phyloP scores from a whole-genome alignment of 2,797 vertebrate species.

The Ispidina lecontei region DNA sequence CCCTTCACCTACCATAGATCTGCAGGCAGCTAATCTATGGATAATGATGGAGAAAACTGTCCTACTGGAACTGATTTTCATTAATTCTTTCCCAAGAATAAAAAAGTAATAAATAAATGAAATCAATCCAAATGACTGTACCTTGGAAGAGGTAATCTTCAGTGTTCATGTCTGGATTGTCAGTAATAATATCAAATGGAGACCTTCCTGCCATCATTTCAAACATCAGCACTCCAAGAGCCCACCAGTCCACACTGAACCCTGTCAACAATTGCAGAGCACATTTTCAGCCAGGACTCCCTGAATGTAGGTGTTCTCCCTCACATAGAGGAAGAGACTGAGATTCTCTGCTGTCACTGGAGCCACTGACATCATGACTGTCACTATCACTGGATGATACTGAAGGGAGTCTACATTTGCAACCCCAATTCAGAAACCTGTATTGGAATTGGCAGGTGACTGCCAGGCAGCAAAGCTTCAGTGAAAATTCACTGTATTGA shows the following conservation, averaged over 20 bases:
- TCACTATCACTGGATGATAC: not conserved
- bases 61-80: not conserved
- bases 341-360: not conserved
- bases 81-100: not conserved
- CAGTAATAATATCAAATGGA: constrained; percentile 97
- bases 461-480: not conserved
- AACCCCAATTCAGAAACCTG: no score
- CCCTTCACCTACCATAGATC: not conserved
- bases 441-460: not conserved
- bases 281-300: not conserved
- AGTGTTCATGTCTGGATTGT: constrained; percentile 99
- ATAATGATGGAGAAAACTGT: not conserved
- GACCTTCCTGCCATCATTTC: constrained; percentile 99
- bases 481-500: not conserved
- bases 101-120: no score
- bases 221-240: constrained; percentile 96
- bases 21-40: not conserved
- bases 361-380: not conserved
- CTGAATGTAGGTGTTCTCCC: not conserved
- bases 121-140: constrained; percentile 17
- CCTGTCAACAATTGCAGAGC: constrained; percentile 71
- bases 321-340: not conserved
- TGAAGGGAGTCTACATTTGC: no score
- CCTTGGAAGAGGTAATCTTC: constrained; percentile 99
- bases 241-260: constrained; percentile 99